Percentiles rank a stretch among this genome's conserved stretches.
Evolutionary conservation across 2,797 vertebrate species (phyloP).

Genomic region (Sebastes kiyomatsui): DNA sequence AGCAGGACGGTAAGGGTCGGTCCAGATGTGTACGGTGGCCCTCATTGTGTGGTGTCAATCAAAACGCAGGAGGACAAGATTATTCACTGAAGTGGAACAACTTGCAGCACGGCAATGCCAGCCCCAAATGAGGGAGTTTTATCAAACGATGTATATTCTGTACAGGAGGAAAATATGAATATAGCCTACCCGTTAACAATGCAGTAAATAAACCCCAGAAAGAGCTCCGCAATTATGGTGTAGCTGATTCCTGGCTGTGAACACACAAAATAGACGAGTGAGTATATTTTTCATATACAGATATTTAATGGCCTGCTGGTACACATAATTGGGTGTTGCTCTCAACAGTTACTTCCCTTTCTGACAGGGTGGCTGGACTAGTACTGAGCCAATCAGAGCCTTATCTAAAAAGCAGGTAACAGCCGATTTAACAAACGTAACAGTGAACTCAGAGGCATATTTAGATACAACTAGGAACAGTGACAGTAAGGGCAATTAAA

Average conservation of each 20-base stretch:
- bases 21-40: neutral
- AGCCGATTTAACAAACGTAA: neutral
- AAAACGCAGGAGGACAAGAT: neutral
- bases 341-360: constrained; percentile 1
- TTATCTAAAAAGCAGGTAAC: neutral
- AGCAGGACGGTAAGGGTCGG: neutral
- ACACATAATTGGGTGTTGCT: constrained; percentile 1
- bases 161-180: neutral
- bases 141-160: neutral
- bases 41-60: neutral
- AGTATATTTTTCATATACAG: neutral
- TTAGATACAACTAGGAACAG: neutral
- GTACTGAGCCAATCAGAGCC: neutral
- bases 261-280: neutral
- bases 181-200: neutral
- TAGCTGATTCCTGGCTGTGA: neutral
- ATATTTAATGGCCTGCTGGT: constrained; percentile 11
- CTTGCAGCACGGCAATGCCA: neutral
- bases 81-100: neutral
- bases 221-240: neutral
- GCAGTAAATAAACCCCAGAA: neutral
- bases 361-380: neutral
- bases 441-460: neutral
- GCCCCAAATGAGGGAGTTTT: neutral
- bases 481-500: neutral